Base-by-base conservation (phyloP, 1,140 invertebrate genomes). In the Zaprionus inermis region DNA sequence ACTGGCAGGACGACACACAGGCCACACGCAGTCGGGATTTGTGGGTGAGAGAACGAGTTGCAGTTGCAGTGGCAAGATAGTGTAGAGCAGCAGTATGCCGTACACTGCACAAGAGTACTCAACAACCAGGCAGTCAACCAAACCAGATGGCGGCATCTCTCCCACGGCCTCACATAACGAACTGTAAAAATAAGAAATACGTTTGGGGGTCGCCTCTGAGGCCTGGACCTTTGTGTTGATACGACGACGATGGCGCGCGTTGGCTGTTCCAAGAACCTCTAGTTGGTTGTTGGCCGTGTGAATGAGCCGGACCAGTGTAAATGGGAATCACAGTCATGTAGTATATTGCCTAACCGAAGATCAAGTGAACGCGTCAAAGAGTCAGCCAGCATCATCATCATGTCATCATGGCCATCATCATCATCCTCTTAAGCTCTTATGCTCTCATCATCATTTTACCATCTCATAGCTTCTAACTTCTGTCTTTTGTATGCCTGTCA, bases 151-250 rank as follows among this genome's bases (percentile, higher is more conserved):
- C 58, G 80, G 64, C 73, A 68, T 79, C 72, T 76, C 78, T 77
- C 65, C 65, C 79, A 73, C 76, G 69, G 69, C 69, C 64, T 65
- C 76, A 79, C 72, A 83, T 51, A 77, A 79, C 69, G 69, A 86
- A 86, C 83, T 86, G 83, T 57, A 86, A 86, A 86, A 86, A 88
- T 88, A 86, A 86, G 83, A 86, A 86, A 88, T 79, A 86, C 80
- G 61, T 89, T 86, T 88, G 70, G 55, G 57, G 44, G 22, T 32
- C 38, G 77, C 77, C 77, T 79, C 77, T 79, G 65, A 79, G 77
- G 72, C 75, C 28, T 38, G 58, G 44, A 55, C 70, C 58, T 34
- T 70, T 63, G 57, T 56, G 68, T 61, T 59, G 59, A 36, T 46
- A 28, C 30, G 60, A 71, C 55, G 78, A 74, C 69, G 74, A 51